Percentiles rank a stretch among this genome's conserved stretches.
Conservation (phyloP, 2,888 invertebrate species). For the Lucinisca nassula region DNA sequence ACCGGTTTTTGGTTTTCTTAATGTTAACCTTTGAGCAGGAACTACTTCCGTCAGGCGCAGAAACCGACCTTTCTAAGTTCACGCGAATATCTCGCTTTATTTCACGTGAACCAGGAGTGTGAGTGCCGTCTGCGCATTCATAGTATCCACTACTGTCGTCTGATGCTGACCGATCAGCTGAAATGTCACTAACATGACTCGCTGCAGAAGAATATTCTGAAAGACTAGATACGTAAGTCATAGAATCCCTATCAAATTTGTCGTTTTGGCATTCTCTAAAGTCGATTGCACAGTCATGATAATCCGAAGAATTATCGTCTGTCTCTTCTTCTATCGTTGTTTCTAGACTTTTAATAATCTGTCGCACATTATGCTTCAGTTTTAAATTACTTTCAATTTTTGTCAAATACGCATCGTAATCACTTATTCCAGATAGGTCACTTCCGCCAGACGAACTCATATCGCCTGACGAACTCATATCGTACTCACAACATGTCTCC, state of each 20-base stretch:
- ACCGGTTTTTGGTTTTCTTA: slow-evolving; percentile 53
- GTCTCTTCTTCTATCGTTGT: slow-evolving; percentile 37
- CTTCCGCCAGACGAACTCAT: slow-evolving; percentile 66
- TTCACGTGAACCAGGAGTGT: slow-evolving; percentile 50
- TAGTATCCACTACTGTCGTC: slow-evolving; percentile 75
- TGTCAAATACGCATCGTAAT: slow-evolving; percentile 64
- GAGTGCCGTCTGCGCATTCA: slow-evolving; percentile 64
- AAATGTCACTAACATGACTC: slow-evolving; percentile 69
- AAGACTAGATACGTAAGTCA: slow-evolving; percentile 73
- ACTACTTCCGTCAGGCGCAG: slow-evolving; percentile 35
- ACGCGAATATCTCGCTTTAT: slow-evolving; percentile 43
- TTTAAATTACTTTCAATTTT: slow-evolving; percentile 66
- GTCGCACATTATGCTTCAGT: slow-evolving; percentile 65
- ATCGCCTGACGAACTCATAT: slow-evolving; percentile 63
- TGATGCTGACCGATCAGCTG: slow-evolving; percentile 72
- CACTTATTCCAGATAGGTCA: slow-evolving; percentile 51
- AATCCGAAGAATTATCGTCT: slow-evolving; percentile 18
- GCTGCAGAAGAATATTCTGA: slow-evolving; percentile 69
- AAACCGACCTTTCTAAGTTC: slow-evolving; percentile 58
- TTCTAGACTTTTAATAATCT: slow-evolving; percentile 56
- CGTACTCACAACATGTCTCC: slow-evolving; percentile 56
- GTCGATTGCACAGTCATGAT: neutral
- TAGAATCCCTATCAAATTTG: slow-evolving; percentile 47
- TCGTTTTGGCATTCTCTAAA: neutral
- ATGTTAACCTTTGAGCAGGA: slow-evolving; percentile 28